These are phyloP conservation scores for Cirrhinus mrigala DNA, from an alignment of 2,797 vertebrate genomes.

Conservation along the genomic window DNA sequence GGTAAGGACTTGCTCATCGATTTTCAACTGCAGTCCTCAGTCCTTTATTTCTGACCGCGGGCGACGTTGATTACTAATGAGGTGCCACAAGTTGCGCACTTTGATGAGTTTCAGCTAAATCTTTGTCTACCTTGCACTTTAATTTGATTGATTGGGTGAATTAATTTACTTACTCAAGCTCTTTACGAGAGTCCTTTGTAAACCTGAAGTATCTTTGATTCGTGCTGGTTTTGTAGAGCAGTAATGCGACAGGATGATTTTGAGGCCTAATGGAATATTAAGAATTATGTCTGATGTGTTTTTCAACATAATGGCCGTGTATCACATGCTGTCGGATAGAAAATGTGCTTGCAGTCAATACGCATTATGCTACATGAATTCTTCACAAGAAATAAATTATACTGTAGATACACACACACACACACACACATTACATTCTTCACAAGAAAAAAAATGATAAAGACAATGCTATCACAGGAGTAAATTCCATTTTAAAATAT, in stretches of 20 bases:
- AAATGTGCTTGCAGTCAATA: background rate
- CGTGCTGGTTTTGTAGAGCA: constrained; percentile 14
- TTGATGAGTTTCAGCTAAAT: constrained; percentile 46
- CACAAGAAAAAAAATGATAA: too few relatives aligned
- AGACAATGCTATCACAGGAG: too few relatives aligned
- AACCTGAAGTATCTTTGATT: constrained; percentile 27
- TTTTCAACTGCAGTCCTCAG: constrained; percentile 49
- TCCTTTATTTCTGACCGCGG: constrained; percentile 42
- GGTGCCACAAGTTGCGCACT: constrained; percentile 29
- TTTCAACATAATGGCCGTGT: background rate
- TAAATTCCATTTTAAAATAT: too few relatives aligned
- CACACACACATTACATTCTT: background rate
- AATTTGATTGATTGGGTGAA: constrained; percentile 48
- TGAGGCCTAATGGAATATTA: background rate
- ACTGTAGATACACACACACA: background rate
- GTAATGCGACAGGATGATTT: background rate
- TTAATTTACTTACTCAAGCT: constrained; percentile 41
- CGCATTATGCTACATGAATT: background rate
- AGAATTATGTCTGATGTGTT: background rate
- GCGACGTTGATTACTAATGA: constrained; percentile 46
- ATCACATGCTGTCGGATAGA: background rate
- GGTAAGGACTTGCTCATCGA: constrained; percentile 66
- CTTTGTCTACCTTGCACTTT: constrained; percentile 38
- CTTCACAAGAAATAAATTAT: background rate
- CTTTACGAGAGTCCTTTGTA: constrained; percentile 23